phyloP scores from a whole-genome alignment of 2,888 invertebrate species.

The Atethmia centrago region DNA sequence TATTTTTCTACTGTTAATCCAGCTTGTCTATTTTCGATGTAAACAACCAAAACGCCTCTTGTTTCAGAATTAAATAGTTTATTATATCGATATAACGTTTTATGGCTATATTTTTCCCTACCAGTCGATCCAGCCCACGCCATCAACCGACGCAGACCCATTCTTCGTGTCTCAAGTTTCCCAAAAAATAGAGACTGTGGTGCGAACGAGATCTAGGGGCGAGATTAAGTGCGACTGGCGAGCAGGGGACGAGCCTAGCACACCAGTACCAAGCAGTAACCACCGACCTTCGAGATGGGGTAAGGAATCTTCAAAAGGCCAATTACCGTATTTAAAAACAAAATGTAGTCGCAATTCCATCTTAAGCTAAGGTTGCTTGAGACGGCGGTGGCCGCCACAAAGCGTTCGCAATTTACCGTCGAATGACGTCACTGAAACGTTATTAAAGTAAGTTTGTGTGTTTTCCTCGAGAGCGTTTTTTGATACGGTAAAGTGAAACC shows the following conservation, averaged over 20 bases:
- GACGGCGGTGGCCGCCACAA: too few relatives aligned
- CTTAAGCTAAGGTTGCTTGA: background rate
- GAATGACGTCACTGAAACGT: background rate
- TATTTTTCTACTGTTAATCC: too few relatives aligned
- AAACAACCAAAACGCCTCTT: too few relatives aligned
- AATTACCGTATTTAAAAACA: background rate
- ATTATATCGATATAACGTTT: too few relatives aligned
- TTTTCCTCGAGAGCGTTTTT: background rate
- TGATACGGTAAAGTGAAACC: background rate
- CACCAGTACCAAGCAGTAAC: conserved; percentile 38
- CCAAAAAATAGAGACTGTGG: conserved; percentile 85
- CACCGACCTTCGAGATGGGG: conserved; percentile 83
- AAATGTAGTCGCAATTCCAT: background rate
- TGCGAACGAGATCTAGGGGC: conserved; percentile 77
- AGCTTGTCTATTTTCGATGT: too few relatives aligned
- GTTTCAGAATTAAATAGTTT: too few relatives aligned
- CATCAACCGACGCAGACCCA: conserved; percentile 13
- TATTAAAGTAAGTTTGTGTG: too few relatives aligned
- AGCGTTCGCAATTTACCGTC: background rate
- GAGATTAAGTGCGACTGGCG: conserved; percentile 90
- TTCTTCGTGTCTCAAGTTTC: conserved; percentile 65
- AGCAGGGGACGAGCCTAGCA: conserved; percentile 61
- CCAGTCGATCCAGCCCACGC: conserved; percentile 21
- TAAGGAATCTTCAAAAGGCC: conserved; percentile 53
- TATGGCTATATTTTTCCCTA: too few relatives aligned